Base-by-base conservation (phyloP, 2,888 invertebrate genomes). In the Eristalis arbustorum region DNA sequence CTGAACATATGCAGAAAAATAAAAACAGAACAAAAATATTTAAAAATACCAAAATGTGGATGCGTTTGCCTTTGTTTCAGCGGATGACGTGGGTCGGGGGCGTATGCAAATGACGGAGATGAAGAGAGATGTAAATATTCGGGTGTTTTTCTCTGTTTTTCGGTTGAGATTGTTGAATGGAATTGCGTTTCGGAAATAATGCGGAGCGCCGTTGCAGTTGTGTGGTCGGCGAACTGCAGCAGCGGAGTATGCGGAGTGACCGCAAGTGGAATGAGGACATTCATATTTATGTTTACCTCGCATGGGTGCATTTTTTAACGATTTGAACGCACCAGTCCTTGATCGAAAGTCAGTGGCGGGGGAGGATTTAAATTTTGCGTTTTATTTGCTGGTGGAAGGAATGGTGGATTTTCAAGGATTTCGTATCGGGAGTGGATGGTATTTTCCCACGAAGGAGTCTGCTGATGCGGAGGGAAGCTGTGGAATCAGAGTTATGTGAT, bases 1-100 rank as follows among this genome's bases (percentile, higher is more conserved):
- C 91, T 92, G 92, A 91, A 90, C 88, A 90, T 90, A 91, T 89
- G 90, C 81, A 91, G 90, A 90, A 90, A 91, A 89, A 91, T 89
- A 90, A 90, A 90, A 88, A 78, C 84, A 88, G 75, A 88, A 88
- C 61, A 80, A 74, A 71, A 42, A 81, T 62, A 67, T 68, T 81
- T 69, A 78, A 85, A 75, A 72, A 74, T 25, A 71, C 14, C 56
- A 71, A 71, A 71, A 71, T 18, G 18, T 8, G 49, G 8, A 8
- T 18, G 49, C n/a, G n/a, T 42, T 59, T 69, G 14, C 61, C 23
- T 69, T 31, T 18, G 14, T 25, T 5, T 31, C 13, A 14, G 1
- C 61, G 37, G 13, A 13, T 31, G 31, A 31, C 10, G 31, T 25
- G 10, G 37, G 37, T 13, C 3, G 37, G 8, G 8, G 18, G 18